Conservation (phyloP, 2,888 invertebrate genomes). For the Entomobrya proxima region DNA sequence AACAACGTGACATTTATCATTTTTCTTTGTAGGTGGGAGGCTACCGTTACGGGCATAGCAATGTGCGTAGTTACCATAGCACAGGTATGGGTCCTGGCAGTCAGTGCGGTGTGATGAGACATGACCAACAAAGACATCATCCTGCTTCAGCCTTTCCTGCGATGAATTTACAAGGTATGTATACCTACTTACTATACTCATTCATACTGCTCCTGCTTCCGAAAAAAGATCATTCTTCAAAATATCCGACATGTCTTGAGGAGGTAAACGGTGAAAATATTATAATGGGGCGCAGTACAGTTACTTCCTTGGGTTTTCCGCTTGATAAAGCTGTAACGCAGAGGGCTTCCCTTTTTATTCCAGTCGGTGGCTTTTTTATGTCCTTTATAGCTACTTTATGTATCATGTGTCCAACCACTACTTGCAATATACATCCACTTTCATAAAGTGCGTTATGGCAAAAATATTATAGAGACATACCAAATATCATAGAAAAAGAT, state of each 20-base stretch:
- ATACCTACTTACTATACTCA: neutral
- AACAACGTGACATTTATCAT: neutral
- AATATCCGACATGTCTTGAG: neutral
- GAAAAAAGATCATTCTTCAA: neutral
- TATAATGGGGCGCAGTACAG: slow-evolving; percentile 41
- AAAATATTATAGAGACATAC: too few species aligned
- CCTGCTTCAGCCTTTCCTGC: slow-evolving; percentile 74
- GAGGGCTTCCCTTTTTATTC: slow-evolving; percentile 3
- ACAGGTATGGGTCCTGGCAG: slow-evolving; percentile 75
- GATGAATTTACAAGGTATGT: slow-evolving; percentile 75
- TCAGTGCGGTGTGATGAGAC: slow-evolving; percentile 75
- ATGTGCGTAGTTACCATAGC: slow-evolving; percentile 75
- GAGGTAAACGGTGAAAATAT: neutral
- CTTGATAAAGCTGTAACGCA: neutral
- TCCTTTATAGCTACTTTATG: neutral
- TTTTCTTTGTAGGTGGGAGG: slow-evolving; percentile 73
- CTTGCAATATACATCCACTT: neutral
- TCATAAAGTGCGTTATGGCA: neutral
- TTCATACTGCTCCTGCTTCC: neutral
- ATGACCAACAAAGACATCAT: slow-evolving; percentile 76
- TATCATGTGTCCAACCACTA: neutral
- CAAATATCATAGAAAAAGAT: too few species aligned
- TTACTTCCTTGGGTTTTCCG: neutral
- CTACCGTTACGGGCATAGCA: slow-evolving; percentile 75
- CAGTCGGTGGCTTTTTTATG: slow-evolving; percentile 8